These are phyloP conservation scores for Zosterops pallidus DNA, from an alignment of 2,113 vertebrate genomes.

Conservation along the genomic window DNA sequence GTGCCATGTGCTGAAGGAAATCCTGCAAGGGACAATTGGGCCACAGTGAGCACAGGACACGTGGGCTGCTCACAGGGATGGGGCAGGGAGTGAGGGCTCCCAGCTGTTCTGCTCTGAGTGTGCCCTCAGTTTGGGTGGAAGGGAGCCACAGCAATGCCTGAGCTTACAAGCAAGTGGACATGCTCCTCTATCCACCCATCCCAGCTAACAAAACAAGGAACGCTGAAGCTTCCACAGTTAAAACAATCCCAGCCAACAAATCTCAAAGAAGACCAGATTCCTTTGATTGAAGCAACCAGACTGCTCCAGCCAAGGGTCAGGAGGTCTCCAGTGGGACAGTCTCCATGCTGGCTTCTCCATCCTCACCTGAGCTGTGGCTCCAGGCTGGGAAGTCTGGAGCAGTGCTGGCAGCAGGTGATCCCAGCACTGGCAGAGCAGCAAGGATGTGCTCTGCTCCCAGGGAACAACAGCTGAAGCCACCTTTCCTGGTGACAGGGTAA, in stretches of 20 bases:
- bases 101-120: not conserved
- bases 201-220: not conserved
- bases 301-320: not conserved
- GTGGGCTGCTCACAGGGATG: not conserved
- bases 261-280: not conserved
- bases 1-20: slow-evolving; percentile 25
- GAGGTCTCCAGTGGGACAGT: not conserved
- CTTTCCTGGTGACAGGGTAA: not conserved
- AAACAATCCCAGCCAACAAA: not conserved
- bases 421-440: not conserved
- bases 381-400: not conserved
- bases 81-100: not conserved
- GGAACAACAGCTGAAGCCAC: not conserved
- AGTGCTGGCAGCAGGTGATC: not conserved
- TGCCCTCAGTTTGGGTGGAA: not conserved
- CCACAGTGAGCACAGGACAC: not conserved
- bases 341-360: not conserved
- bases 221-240: not conserved
- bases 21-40: not conserved
- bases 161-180: not conserved
- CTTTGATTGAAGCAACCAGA: not conserved
- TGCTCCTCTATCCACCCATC: not conserved
- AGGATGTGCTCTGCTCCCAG: not conserved
- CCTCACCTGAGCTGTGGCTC: not conserved
- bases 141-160: not conserved